Evolutionary conservation across 1,140 invertebrate genomes (phyloP).

Genomic region (Anoplophora glabripennis): DNA sequence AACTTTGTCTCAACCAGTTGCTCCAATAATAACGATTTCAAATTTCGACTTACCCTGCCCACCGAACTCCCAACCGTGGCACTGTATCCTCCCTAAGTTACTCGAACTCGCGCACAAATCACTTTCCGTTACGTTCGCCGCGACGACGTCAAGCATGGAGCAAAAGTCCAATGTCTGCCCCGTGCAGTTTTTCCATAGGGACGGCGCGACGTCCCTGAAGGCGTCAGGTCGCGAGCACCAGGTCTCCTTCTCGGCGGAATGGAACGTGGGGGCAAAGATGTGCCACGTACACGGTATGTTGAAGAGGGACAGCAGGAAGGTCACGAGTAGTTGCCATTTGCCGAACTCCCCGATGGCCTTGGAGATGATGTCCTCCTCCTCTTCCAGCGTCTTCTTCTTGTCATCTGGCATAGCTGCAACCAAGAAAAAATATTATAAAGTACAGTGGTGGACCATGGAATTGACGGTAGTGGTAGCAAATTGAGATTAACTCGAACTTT

Average conservation of each 20-base stretch:
- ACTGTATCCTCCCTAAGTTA: constrained; percentile 48
- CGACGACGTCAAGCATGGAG: constrained; percentile 38
- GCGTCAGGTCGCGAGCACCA: constrained; percentile 61
- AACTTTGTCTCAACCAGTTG: too few relatives aligned
- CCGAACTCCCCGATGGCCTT: constrained; percentile 69
- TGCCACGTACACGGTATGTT: constrained; percentile 75
- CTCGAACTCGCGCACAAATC: constrained; percentile 26
- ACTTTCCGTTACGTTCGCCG: constrained; percentile 38
- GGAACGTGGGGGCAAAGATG: constrained; percentile 67
- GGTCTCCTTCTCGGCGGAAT: constrained; percentile 59
- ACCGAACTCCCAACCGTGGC: constrained; percentile 67
- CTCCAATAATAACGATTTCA: too few relatives aligned
- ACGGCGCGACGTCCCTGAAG: constrained; percentile 51
- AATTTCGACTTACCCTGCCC: constrained; percentile 48
- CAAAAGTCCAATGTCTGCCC: constrained; percentile 52
- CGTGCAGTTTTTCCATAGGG: constrained; percentile 61
- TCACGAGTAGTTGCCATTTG: constrained; percentile 69
- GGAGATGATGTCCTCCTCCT: constrained; percentile 63
- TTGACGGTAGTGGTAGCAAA: too few relatives aligned
- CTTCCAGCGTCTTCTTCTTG: constrained; percentile 35
- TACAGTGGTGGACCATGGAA: too few relatives aligned
- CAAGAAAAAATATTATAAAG: not conserved
- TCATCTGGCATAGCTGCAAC: constrained; percentile 36
- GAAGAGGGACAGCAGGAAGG: constrained; percentile 67
- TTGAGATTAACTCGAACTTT: too few relatives aligned